phyloP scores from a whole-genome alignment of 2,797 vertebrate species.

The Siniperca undulata region DNA sequence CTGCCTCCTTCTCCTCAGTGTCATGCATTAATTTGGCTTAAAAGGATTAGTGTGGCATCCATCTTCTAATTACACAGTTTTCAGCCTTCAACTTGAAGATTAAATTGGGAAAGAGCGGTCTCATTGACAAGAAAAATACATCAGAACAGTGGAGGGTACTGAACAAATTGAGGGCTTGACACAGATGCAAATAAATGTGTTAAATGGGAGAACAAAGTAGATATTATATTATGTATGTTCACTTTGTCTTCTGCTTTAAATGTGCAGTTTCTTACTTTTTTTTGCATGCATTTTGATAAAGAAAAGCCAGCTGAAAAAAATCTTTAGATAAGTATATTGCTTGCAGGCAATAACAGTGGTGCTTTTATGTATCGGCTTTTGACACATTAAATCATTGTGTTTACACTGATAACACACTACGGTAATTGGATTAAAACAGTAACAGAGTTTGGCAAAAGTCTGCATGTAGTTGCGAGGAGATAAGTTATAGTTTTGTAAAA shows the following conservation, averaged over 20 bases:
- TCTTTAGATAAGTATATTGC: conserved; percentile 12
- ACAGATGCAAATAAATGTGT: conserved; percentile 11
- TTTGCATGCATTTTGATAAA: conserved; percentile 7
- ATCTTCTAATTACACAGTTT: conserved; percentile 77
- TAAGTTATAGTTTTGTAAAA: background rate
- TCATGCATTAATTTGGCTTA: conserved; percentile 69
- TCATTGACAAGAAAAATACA: conserved; percentile 31
- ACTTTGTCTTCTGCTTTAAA: conserved; percentile 5
- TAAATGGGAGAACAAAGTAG: background rate
- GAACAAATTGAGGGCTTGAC: conserved; percentile 17
- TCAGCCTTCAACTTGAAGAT: conserved; percentile 55
- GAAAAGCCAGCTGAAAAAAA: background rate
- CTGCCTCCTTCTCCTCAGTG: conserved; percentile 42
- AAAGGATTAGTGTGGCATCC: conserved; percentile 75
- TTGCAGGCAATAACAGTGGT: conserved; percentile 12
- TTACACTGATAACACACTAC: conserved; percentile 10
- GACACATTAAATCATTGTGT: conserved; percentile 25
- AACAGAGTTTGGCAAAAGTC: conserved; percentile 3
- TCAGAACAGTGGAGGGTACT: conserved; percentile 7
- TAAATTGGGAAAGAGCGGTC: conserved; percentile 34
- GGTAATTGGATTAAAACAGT: conserved; percentile 20
- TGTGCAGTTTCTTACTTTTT: conserved; percentile 1
- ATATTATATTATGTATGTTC: background rate
- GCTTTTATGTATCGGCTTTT: conserved; percentile 10
- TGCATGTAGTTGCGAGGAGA: background rate